Percentiles rank a stretch among this genome's conserved stretches.
Conservation (phyloP, 64 coral and sea anemone genomes). For the Anthopleura sola region DNA sequence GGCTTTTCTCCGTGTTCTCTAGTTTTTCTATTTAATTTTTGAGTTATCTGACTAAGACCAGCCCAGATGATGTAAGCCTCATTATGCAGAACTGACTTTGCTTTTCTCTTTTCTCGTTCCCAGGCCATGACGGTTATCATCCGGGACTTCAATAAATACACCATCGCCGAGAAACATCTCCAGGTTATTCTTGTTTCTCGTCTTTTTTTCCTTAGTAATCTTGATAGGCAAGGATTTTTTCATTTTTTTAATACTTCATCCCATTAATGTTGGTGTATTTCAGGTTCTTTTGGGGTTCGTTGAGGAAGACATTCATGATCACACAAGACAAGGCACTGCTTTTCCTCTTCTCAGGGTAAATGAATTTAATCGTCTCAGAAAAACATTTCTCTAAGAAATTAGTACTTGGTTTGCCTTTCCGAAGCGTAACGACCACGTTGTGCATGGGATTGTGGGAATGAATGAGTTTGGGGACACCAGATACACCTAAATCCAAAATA, state of each 20-base stretch:
- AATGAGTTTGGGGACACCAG: no score
- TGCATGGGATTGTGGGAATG: no score
- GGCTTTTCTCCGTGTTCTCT: no score
- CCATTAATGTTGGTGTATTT: not conserved
- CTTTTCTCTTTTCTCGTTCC: conserved; percentile 6
- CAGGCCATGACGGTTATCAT: conserved; percentile 92
- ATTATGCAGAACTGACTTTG: not conserved
- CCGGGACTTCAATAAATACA: conserved; percentile 92
- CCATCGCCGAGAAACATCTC: conserved; percentile 84
- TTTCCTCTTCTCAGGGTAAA: conserved; percentile 91
- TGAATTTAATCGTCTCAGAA: not conserved
- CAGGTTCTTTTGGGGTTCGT: conserved; percentile 91
- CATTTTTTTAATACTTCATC: no score
- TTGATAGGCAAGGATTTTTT: not conserved
- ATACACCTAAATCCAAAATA: no score
- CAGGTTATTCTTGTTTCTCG: conserved; percentile 32
- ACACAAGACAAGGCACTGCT: conserved; percentile 81
- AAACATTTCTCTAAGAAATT: no score
- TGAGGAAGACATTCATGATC: conserved; percentile 96
- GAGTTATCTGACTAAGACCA: no score
- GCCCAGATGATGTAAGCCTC: no score
- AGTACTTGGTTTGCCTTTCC: no score
- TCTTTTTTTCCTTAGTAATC: not conserved
- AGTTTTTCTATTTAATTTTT: no score
- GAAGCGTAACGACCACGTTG: no score